Base-by-base conservation (phyloP, 1,140 invertebrate genomes). In the Argopecten irradians region DNA sequence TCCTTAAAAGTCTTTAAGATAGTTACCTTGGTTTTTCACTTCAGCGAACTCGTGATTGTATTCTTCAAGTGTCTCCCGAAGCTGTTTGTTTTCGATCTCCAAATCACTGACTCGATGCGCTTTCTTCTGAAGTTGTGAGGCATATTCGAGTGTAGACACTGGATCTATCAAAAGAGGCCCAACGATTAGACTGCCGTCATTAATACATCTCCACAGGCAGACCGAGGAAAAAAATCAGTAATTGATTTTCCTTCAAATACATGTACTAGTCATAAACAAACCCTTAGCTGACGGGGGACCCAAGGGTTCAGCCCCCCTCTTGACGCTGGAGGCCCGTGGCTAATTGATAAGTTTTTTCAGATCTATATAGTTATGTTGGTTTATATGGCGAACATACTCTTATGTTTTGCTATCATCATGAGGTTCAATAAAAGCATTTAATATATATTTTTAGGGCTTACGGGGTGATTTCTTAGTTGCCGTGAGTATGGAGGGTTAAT, bases 21-120 rank as follows among this genome's bases (percentile, higher is more conserved):
- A 85, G 90, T 84, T 91, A 96, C 96, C 96, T 95, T 96, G 96
- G 89, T 96, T 96, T 92, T 96, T 96, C 14, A 96, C 96, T 91
- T 96, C 96, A 36, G 96, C 96, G 92, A 96, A 96, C 92, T 96
- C 96, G 88, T 95, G 94, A 92, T 96, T 96, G 94, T 96, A 96
- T 86, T 96, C 96, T 83, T 95, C 95, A 19, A 96, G 92, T 11
- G 96, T 96, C 89, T 96, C 96, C 88, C 96, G 92, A 39, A 96
- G 92, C 91, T 96, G 96, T 89, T 96, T 96, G 93, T 96, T 96
- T 92, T 96, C 96, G n/a, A 96, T 95, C 92, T 96, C 96, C n/a
- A 96, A 92, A 90, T 96, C 96, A 71, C 94, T 93, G 9, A 95
- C 93, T 89, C 93, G 91, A 82, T 96, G 95, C 0, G 96, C 94